phyloP scores from a whole-genome alignment of 1,140 invertebrate species.

The Macrostomum lignano region DNA sequence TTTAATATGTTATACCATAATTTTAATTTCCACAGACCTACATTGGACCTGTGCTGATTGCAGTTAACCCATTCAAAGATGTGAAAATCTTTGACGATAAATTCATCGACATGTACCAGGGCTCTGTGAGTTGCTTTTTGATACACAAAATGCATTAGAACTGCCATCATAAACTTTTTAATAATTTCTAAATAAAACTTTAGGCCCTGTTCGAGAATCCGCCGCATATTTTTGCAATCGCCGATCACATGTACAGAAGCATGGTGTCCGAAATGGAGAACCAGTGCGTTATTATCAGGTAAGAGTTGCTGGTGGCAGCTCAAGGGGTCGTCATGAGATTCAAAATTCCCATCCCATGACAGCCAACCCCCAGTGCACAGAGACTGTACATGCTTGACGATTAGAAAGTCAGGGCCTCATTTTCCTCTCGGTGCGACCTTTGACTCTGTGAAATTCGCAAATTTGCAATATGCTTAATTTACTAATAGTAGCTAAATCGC shows the following conservation, averaged over 20 bases:
- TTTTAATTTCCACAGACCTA: constrained; percentile 34
- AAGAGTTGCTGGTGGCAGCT: no score
- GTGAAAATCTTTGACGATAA: constrained; percentile 42
- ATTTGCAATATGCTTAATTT: no score
- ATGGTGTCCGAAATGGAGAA: constrained; percentile 44
- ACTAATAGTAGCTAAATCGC: no score
- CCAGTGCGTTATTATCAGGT: constrained; percentile 48
- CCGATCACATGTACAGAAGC: constrained; percentile 47
- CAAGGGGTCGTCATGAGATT: no score
- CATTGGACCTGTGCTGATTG: constrained; percentile 48
- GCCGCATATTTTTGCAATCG: constrained; percentile 43
- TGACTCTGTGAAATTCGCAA: no score
- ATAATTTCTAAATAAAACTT: constrained; percentile 2
- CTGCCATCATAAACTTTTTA: not conserved
- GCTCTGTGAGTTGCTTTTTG: constrained; percentile 35
- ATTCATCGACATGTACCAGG: constrained; percentile 43
- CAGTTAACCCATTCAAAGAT: constrained; percentile 48
- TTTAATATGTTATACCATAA: no score
- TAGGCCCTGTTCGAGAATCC: constrained; percentile 46
- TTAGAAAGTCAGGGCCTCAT: no score
- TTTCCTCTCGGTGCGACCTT: no score
- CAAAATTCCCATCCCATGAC: no score
- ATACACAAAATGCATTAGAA: no score
- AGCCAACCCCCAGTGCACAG: no score
- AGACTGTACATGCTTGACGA: no score